These are phyloP conservation scores for Labrus mixtus DNA, from an alignment of 2,113 vertebrate genomes.

Conservation along the genomic window DNA sequence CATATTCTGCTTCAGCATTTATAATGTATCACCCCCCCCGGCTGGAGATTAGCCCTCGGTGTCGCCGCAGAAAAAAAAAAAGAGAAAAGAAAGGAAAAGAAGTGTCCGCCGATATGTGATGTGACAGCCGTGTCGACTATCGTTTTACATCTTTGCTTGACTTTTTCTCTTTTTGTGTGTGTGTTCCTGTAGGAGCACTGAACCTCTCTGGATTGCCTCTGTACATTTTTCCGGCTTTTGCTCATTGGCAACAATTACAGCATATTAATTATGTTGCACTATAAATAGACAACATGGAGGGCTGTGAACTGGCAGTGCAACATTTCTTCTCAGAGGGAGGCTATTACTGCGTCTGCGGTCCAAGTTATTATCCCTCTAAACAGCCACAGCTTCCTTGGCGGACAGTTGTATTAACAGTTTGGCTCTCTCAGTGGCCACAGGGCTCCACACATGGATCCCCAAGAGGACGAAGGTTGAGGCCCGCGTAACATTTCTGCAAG, in stretches of 20 bases:
- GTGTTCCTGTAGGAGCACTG: neutral
- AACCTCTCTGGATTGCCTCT: neutral
- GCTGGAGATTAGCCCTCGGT: slow-evolving; percentile 36
- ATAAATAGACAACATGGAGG: slow-evolving; percentile 55
- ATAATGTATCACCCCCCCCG: slow-evolving; percentile 23
- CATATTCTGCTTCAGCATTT: slow-evolving; percentile 51
- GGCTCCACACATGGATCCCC: slow-evolving; percentile 38
- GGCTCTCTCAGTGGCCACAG: slow-evolving; percentile 37
- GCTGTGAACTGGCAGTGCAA: slow-evolving; percentile 48
- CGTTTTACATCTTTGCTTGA: slow-evolving; percentile 33
- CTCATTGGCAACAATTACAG: slow-evolving; percentile 47
- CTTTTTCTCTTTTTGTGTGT: neutral
- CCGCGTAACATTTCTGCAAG: slow-evolving; percentile 14
- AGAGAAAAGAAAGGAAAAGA: slow-evolving; percentile 15
- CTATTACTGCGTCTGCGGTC: slow-evolving; percentile 55
- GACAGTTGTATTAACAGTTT: slow-evolving; percentile 51
- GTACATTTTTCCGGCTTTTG: slow-evolving; percentile 35
- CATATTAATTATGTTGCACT: slow-evolving; percentile 60
- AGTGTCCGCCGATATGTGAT: slow-evolving; percentile 43
- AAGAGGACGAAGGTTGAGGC: slow-evolving; percentile 28
- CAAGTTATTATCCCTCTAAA: slow-evolving; percentile 64
- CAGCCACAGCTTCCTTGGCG: slow-evolving; percentile 54
- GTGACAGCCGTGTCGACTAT: slow-evolving; percentile 51
- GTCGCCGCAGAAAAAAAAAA: slow-evolving; percentile 8
- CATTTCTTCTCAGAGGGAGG: slow-evolving; percentile 52